These are phyloP conservation scores for Orycteropus afer DNA, from an alignment of 2,113 vertebrate species.

Conservation along the genomic window DNA sequence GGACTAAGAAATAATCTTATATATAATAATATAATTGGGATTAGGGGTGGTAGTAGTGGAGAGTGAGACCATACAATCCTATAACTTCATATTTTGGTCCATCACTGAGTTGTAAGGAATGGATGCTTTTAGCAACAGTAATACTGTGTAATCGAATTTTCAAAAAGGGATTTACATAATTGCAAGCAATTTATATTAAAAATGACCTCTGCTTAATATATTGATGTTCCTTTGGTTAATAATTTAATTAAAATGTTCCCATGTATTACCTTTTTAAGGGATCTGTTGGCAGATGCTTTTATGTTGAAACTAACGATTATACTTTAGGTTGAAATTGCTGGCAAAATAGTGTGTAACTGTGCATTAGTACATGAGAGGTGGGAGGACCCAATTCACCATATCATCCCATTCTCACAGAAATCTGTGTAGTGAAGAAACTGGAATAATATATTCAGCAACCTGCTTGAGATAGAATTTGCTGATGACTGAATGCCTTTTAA, in stretches of 20 bases:
- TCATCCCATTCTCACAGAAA: not conserved
- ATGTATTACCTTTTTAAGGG: not conserved
- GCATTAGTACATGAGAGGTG: rapidly evolving
- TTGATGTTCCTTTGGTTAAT: constrained; percentile 1
- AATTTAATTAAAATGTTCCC: not conserved
- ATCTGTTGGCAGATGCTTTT: not conserved
- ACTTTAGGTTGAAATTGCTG: not conserved
- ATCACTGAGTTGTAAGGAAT: not conserved
- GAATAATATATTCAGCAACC: not conserved
- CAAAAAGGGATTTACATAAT: not conserved
- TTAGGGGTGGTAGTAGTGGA: not conserved
- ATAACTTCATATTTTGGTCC: not conserved
- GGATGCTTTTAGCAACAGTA: not conserved
- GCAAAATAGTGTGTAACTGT: too few species aligned
- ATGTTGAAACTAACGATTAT: not conserved
- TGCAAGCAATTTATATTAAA: constrained; percentile 3
- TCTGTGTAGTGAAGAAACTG: not conserved
- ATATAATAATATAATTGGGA: not conserved
- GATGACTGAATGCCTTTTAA: not conserved
- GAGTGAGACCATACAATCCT: not conserved
- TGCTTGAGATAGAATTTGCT: not conserved
- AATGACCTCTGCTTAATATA: not conserved
- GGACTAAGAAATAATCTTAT: not conserved
- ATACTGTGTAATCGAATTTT: constrained; percentile 13
- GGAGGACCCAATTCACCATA: not conserved